Base-by-base conservation (phyloP, 2,797 vertebrate species). In the Heteromormyrus szaboi region DNA sequence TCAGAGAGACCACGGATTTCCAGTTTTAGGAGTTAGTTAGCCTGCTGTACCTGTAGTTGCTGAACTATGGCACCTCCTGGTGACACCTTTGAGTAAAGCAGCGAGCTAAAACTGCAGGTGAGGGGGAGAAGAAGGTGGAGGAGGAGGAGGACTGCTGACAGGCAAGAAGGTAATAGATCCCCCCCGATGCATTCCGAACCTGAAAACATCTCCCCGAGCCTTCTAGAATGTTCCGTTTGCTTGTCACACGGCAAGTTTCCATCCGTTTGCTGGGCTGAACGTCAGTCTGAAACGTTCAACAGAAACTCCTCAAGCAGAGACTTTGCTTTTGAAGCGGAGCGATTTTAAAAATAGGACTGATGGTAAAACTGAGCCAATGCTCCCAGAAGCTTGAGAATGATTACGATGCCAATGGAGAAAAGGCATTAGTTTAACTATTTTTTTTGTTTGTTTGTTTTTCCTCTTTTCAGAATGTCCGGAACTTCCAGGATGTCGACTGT, bases 401-500 rank as follows among this genome's bases (percentile, higher is more conserved):
- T 37, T n/a, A 3, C 0, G 29, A 11, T 22, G 85, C 8, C 37
- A 8, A 7, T 5, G 14, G 29, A 59, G 37, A 37, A 9, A 59
- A 62, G 4, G 17, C 5, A 17, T 19, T 3, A 41, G 12, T 79
- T 88, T 59, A 41, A 6, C 29, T 9, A 4, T 33, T 53, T 85
- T 86, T 17, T 4, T 54, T 19, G 4, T 56, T n/a, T 59, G 54
- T 59, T 59, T 25, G 8, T 25, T 46, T 62, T 11, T 41, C 19
- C 92, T 93, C 12, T 93, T 94, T 90, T 94, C 95, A 99, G 97
- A 98, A 97, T 59, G 96, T 96, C 90, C 95, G 96, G 90, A 98
- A 97, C 91, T 97, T 98, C 91, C 98, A 99, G 94, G 98, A 99
- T 93, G 98, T 99, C 50, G 96, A 98, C 93, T 98, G 97, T 92